Conservation (phyloP, 2,888 invertebrate species). For the Heliconius ismenius region DNA sequence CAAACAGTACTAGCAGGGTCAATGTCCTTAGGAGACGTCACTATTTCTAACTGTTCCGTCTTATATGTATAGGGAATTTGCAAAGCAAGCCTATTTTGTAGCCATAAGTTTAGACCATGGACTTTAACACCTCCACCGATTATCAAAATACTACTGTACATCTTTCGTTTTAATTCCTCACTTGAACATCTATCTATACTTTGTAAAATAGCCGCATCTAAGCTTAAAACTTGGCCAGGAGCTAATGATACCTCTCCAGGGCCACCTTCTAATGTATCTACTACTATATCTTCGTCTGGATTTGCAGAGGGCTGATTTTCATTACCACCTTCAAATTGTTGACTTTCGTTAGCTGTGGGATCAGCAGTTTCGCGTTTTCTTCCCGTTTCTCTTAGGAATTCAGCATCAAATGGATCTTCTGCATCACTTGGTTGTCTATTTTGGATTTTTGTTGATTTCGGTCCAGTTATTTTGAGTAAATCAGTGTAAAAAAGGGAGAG, state of each 20-base stretch:
- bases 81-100: conserved; percentile 91
- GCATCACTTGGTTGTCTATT: conserved; percentile 88
- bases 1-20: conserved; percentile 94
- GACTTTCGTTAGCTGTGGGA: conserved; percentile 67
- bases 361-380: conserved; percentile 78
- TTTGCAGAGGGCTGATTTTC: conserved; percentile 76
- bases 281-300: conserved; percentile 87
- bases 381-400: conserved; percentile 94
- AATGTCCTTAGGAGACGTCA: conserved; percentile 94
- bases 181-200: conserved; percentile 94
- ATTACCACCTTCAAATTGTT: conserved; percentile 76
- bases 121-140: conserved; percentile 96
- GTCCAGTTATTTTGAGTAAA: conserved; percentile 91
- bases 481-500: conserved; percentile 94
- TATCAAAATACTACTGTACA: conserved; percentile 95
- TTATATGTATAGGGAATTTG: conserved; percentile 91
- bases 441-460: conserved; percentile 87
- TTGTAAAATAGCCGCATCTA: conserved; percentile 95
- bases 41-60: conserved; percentile 92
- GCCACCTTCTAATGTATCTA: conserved; percentile 82
- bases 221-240: conserved; percentile 90
- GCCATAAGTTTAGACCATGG: conserved; percentile 90
- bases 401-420: conserved; percentile 96
- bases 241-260: conserved; percentile 85
- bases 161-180: conserved; percentile 94